Conservation (phyloP, 2,888 invertebrate species). For the Spilarctia lutea region DNA sequence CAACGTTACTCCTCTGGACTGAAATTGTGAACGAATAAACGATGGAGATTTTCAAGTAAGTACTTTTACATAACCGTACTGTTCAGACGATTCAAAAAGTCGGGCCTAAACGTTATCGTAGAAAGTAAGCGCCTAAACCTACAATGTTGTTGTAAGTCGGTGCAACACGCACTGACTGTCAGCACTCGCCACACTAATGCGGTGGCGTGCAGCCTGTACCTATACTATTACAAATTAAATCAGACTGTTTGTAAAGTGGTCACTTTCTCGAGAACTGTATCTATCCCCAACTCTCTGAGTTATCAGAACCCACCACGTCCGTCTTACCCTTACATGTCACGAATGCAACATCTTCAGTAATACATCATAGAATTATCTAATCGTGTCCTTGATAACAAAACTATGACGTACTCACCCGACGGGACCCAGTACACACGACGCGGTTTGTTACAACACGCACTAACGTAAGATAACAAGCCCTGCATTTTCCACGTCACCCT, state of each 20-base stretch:
- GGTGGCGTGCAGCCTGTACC: background rate
- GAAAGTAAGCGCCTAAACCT: background rate
- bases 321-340: background rate
- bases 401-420: slow-evolving; percentile 9
- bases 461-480: background rate
- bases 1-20: background rate
- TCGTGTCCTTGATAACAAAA: slow-evolving; percentile 10
- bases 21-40: background rate
- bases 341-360: background rate
- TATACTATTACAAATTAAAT: background rate
- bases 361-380: slow-evolving; percentile 7
- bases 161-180: background rate
- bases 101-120: background rate
- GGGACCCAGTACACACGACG: slow-evolving; percentile 6
- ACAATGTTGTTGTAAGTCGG: background rate
- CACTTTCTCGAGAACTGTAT: background rate
- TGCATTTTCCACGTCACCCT: background rate
- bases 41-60: background rate
- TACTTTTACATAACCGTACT: background rate
- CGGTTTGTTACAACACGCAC: background rate
- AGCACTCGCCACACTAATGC: background rate
- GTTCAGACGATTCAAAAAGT: background rate
- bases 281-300: background rate
- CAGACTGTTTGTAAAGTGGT: background rate
- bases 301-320: background rate